Evolutionary conservation across 2,113 vertebrate species (phyloP).

Genomic region (Etheostoma spectabile): DNA sequence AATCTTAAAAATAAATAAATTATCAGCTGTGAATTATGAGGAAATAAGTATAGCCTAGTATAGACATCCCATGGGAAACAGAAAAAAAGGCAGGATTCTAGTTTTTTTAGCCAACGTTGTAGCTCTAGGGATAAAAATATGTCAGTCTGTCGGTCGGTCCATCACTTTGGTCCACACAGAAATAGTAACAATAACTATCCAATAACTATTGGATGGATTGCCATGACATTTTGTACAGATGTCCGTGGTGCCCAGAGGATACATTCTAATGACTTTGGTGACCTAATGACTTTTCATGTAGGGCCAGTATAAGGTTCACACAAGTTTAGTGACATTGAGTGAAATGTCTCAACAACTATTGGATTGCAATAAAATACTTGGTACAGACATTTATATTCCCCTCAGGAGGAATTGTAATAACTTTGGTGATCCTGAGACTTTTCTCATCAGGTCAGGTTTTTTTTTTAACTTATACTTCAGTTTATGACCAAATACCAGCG

Average conservation of each 20-base stretch:
- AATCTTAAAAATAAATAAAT: no score
- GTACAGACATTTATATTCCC: neutral
- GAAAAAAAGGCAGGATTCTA: neutral
- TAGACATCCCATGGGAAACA: neutral
- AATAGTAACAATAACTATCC: neutral
- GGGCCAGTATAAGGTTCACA: neutral
- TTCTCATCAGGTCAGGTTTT: neutral
- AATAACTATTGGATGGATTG: slow-evolving; percentile 5
- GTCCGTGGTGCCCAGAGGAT: slow-evolving; percentile 4
- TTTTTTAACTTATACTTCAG: neutral
- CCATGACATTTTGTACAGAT: neutral
- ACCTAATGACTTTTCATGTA: slow-evolving; percentile 17
- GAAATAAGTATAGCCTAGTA: neutral
- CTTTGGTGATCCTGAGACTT: slow-evolving; percentile 1
- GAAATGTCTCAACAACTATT: slow-evolving; percentile 3
- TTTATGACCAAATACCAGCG: neutral
- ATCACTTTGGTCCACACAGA: neutral
- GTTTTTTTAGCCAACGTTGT: neutral
- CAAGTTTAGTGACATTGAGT: slow-evolving; percentile 11
- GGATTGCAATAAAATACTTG: slow-evolving; percentile 16
- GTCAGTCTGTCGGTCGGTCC: neutral
- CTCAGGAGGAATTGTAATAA: slow-evolving; percentile 26
- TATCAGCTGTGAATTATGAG: neutral
- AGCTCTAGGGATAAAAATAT: neutral
- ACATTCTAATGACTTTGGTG: slow-evolving; percentile 22